Percentiles rank a stretch among this genome's conserved stretches.
Evolutionary conservation across 2,888 invertebrate genomes (phyloP).

Genomic region (Metopia argyrocephala): DNA sequence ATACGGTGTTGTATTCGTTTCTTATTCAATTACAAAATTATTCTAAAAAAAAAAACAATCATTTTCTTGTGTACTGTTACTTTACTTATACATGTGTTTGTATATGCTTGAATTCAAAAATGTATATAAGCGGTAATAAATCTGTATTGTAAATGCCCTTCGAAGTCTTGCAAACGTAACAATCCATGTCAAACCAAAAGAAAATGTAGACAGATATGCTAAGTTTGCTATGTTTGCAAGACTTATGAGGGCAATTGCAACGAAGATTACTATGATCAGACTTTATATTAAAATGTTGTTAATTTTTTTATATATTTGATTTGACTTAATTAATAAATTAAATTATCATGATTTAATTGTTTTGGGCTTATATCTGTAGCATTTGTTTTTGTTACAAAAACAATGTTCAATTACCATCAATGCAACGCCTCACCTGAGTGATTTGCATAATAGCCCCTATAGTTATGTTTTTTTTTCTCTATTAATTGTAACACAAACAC

Average conservation of each 20-base stretch:
- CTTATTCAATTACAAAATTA: slow-evolving; percentile 23
- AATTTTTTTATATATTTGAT: slow-evolving; percentile 44
- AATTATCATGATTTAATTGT: slow-evolving; percentile 1
- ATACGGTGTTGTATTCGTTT: neutral
- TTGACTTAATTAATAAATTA: slow-evolving; percentile 51
- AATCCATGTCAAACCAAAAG: no score
- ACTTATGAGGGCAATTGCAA: neutral
- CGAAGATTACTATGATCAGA: slow-evolving; percentile 73
- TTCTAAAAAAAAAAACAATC: slow-evolving; percentile 7
- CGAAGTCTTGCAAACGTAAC: no score
- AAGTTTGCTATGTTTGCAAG: no score
- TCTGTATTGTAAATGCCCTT: no score
- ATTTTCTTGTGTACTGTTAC: neutral
- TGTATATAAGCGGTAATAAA: neutral
- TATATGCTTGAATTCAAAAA: no score
- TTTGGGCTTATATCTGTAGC: no score
- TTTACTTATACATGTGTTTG: neutral
- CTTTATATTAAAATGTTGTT: slow-evolving; percentile 73
- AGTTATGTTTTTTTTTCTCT: no score
- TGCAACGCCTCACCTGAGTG: no score
- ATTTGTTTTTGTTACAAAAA: no score
- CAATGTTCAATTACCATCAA: no score
- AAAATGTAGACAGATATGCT: no score
- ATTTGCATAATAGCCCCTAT: no score
- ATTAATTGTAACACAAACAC: slow-evolving; percentile 10